phyloP scores from a whole-genome alignment of 2,888 invertebrate species.

The Andricus quercusramuli region DNA sequence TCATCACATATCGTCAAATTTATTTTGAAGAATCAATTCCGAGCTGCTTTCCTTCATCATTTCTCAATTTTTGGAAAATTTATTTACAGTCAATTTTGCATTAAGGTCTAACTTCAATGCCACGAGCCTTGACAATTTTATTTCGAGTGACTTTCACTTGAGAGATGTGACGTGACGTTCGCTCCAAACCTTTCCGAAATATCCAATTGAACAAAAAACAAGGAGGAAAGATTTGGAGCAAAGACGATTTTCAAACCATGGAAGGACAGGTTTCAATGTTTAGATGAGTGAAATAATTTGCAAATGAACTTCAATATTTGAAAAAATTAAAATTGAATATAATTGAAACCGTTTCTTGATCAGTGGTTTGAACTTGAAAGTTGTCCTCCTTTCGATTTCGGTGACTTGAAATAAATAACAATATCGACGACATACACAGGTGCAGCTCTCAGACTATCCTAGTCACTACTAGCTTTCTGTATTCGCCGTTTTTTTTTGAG shows the following conservation, averaged over 20 bases:
- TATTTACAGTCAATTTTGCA: conserved; percentile 41
- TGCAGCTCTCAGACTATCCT: conserved; percentile 60
- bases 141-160: conserved; percentile 31
- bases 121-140: conserved; percentile 26
- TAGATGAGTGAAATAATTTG: background rate
- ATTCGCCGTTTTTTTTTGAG: conserved; percentile 35
- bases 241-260: conserved; percentile 3
- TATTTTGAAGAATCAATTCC: conserved; percentile 4
- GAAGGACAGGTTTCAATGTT: background rate
- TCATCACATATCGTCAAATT: background rate
- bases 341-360: background rate
- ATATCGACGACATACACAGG: conserved; percentile 45
- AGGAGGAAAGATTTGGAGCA: conserved; percentile 31
- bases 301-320: background rate
- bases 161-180: conserved; percentile 28
- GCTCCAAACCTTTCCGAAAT: conserved; percentile 37
- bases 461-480: conserved; percentile 55
- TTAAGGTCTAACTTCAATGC: conserved; percentile 41
- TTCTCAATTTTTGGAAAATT: background rate
- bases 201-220: conserved; percentile 41
- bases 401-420: conserved; percentile 40
- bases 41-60: background rate
- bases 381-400: conserved; percentile 2
- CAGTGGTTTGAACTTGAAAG: background rate
- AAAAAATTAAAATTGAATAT: background rate